Base-by-base conservation (phyloP, 2,797 vertebrate species). In the Notoglanidium macrostoma region DNA sequence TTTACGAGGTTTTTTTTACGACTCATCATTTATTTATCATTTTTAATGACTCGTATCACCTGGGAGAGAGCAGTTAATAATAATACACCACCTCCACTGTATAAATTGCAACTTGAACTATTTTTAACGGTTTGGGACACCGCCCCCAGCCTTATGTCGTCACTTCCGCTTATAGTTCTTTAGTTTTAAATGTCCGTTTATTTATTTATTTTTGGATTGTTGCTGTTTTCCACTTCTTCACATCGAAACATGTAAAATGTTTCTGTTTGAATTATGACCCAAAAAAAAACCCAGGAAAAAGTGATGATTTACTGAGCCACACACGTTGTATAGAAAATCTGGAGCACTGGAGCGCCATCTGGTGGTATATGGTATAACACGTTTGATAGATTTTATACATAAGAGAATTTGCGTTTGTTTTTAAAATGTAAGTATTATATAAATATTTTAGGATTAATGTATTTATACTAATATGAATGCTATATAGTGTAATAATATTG, bases 81-180 rank as follows among this genome's bases (percentile, higher is more conserved):
- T n/a, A 85, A 85, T 86, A 78, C 85, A 68, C 17, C 73, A 84
- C 87, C 87, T 83, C 23, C 46, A 59, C 7, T 73, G 51, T 23
- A 57, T 65, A 44, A 65, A 49, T 49, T 49, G 7, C 61, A 67
- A 67, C 61, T 67, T 65, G 8, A 44, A 40, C 46, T 32, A 54
- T 14, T 67, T 72, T 70, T 40, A 40, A 40, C 46, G 6, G 44
- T 57, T 72, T 73, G 68, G 83, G 54, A 57, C 54, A 15, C 67
- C 21, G 35, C 23, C 54, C 26, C 55, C 78, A 67, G 44, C 2
- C 67, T 51, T 17, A 7, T 44, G 57, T 61, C 59, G 79, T 46
- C 79, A 65, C 26, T 65, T 82, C 61, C 80, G 44, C 46, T 67
- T 68, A 46, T 0, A 49, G 26, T 15, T 10, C 15, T 0, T 35